These are phyloP conservation scores for Melieria crassipennis DNA, from an alignment of 2,888 invertebrate species.

Conservation along the genomic window DNA sequence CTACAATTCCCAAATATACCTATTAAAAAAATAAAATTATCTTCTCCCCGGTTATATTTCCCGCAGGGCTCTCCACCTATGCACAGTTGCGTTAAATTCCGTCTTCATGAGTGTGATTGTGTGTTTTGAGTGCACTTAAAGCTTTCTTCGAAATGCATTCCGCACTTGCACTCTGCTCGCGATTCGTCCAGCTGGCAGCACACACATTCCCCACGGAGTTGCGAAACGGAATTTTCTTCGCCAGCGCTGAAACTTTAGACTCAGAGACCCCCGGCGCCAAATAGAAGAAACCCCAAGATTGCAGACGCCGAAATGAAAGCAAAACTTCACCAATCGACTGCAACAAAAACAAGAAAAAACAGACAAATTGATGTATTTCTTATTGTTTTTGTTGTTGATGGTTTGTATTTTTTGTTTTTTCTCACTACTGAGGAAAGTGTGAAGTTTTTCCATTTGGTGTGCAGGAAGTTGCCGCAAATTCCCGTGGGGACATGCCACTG, in stretches of 20 bases:
- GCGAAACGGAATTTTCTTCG: not conserved
- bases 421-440: conserved; percentile 36
- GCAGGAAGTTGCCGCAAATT: conserved; percentile 12
- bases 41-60: too few species aligned
- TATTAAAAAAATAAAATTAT: too few species aligned
- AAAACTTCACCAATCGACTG: not conserved
- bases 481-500: conserved; percentile 45
- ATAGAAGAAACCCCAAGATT: conserved; percentile 23
- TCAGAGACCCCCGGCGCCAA: conserved; percentile 26
- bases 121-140: conserved; percentile 5
- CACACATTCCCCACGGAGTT: not conserved
- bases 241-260: not conserved
- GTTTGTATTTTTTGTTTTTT: conserved; percentile 24
- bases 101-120: conserved; percentile 1
- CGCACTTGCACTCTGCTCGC: not conserved
- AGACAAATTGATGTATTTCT: not conserved
- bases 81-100: too few species aligned
- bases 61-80: too few species aligned
- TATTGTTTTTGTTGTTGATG: not conserved
- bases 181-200: not conserved
- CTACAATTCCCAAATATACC: too few species aligned
- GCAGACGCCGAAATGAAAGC: not conserved
- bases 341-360: not conserved
- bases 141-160: conserved; percentile 6
- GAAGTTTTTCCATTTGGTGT: conserved; percentile 38